Base-by-base conservation (phyloP, 2,113 vertebrate genomes). In the Gymnobelideus leadbeateri region DNA sequence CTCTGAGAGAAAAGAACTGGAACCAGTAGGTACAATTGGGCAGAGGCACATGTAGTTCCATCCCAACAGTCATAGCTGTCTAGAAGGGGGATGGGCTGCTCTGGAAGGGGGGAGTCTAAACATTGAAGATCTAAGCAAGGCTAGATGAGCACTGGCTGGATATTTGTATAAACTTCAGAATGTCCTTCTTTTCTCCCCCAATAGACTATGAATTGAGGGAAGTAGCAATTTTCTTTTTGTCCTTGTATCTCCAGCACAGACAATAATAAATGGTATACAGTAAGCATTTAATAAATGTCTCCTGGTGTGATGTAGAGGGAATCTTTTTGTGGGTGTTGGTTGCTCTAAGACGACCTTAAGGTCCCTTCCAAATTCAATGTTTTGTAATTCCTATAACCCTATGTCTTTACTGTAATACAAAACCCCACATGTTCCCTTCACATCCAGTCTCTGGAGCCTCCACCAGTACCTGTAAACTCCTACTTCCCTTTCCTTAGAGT, bases 361-460 rank as follows among this genome's bases (percentile, higher is more conserved):
- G 24, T 14, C 57, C 31, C 12, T 68, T 37, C 11, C 28, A 68
- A 68, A 68, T 68, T 37, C 57, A 53, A 25, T 46, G 11, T 51
- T 89, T 91, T 89, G 47, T 89, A 28, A 28, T 68, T 93, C 50
- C 89, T 53, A 94, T 61, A 93, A 19, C 3, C 0, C 92, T 89
- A 1, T 14, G 2, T 89, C 91, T 94, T 89, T 93, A 92, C 89
- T 53, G n/a, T 91, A 43, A 91, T n/a, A 31, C 24, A 11, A 51
- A 31, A 31, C 61, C 37, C 14, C n/a, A n/a, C 51, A 77, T 94
- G 55, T 37, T 92, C 94, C 95, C 49, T 93, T 24, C 68, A 6
- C 51, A 95, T 31, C 53, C n/a, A 28, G 3, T 0, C 43, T 93
- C 49, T 21, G 53, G 61, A 77, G 14, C 4, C 37, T n/a, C 5